These are phyloP conservation scores for Melozone crissalis DNA, from an alignment of 2,113 vertebrate genomes.

Conservation along the genomic window DNA sequence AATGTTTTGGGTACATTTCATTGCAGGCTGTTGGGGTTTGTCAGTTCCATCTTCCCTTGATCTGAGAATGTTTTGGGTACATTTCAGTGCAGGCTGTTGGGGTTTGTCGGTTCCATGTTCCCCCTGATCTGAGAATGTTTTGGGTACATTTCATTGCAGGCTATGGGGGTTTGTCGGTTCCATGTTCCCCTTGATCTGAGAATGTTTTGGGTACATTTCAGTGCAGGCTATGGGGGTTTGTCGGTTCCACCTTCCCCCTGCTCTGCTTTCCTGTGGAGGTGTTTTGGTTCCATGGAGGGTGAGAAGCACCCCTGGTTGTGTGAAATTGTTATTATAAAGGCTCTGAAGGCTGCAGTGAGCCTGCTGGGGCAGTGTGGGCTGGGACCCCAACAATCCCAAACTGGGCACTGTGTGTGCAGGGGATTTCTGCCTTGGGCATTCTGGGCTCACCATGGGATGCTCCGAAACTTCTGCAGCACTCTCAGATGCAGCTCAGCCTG, in stretches of 20 bases:
- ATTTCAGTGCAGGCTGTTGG: no score
- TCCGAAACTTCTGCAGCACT: not conserved
- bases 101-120: not conserved
- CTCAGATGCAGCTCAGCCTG: not conserved
- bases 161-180: not conserved
- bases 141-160: not conserved
- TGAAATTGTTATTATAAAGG: not conserved
- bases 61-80: no score
- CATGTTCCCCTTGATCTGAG: no score
- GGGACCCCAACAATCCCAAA: not conserved
- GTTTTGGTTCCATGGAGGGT: rapidly evolving
- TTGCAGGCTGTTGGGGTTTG: not conserved
- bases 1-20: not conserved
- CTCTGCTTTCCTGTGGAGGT: not conserved
- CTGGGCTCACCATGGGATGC: rapidly evolving
- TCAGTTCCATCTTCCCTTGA: no score
- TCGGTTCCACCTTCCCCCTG: no score
- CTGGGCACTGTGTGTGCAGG: not conserved
- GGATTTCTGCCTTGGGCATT: not conserved
- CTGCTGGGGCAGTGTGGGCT: not conserved
- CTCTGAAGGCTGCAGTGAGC: not conserved
- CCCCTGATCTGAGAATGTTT: not conserved
- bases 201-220: no score
- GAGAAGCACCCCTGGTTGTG: not conserved
- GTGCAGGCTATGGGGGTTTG: no score